A percentile compares a stretch with the other conserved stretches of the same genome.
Evolutionary conservation across 2,797 vertebrate species (phyloP).

Genomic region (Austrolebias charrua): DNA sequence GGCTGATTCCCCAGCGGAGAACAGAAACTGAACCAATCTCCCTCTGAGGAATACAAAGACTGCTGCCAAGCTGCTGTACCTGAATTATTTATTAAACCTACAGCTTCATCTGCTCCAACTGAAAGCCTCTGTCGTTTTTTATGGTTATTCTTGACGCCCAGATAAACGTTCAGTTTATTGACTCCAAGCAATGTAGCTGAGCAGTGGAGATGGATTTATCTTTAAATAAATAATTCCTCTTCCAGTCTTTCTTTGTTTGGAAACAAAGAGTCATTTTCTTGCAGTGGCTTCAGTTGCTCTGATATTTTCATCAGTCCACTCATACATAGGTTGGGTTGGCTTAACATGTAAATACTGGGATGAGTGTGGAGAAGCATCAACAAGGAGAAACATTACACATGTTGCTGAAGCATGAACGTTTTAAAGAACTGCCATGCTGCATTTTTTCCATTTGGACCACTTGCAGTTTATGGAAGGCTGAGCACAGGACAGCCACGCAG

Average conservation of each 20-base stretch:
- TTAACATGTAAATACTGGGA: too few species aligned
- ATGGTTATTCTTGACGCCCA: too few species aligned
- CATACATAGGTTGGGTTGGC: not conserved
- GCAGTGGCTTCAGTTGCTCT: not conserved
- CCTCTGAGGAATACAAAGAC: constrained; percentile 56
- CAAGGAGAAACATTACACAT: too few species aligned
- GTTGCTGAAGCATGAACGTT: too few species aligned
- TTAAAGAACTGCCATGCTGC: too few species aligned
- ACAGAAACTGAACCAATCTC: constrained; percentile 56
- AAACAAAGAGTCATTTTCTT: not conserved
- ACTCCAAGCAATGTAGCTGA: too few species aligned
- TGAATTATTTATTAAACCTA: constrained; percentile 7
- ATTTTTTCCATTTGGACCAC: too few species aligned
- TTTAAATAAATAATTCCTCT: not conserved
- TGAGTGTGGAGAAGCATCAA: too few species aligned
- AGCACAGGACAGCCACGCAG: too few species aligned
- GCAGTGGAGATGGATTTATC: not conserved
- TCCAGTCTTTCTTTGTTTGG: not conserved
- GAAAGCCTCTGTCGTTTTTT: not conserved
- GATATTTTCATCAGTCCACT: too few species aligned
- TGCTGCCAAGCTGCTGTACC: constrained; percentile 30
- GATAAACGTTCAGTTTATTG: not conserved
- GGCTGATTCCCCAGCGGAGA: constrained; percentile 51
- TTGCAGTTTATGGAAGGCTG: too few species aligned
- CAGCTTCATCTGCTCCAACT: constrained; percentile 1